A percentile compares a stretch with the other conserved stretches of the same genome.
Evolutionary conservation across 2,888 invertebrate species (phyloP).

Genomic region (Mantis religiosa): DNA sequence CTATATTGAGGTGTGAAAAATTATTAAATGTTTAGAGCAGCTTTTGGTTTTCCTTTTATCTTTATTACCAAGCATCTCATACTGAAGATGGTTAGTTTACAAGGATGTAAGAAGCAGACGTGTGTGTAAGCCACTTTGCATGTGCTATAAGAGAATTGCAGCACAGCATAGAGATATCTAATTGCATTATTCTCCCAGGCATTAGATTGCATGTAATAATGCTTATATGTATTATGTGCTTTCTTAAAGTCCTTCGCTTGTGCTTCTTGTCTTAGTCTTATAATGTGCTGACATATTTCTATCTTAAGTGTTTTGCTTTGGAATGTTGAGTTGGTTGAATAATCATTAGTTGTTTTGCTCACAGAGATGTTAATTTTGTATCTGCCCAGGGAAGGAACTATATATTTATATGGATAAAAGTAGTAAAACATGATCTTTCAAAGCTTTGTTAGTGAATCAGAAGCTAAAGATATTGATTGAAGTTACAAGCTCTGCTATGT

Average conservation of each 20-base stretch:
- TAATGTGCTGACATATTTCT: neutral
- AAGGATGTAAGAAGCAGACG: neutral
- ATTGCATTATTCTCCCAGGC: neutral
- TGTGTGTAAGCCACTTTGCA: neutral
- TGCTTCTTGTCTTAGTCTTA: neutral
- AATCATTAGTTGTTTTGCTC: neutral
- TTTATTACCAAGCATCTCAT: slow-evolving; percentile 3
- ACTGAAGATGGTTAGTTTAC: slow-evolving; percentile 11
- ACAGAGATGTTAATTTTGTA: neutral
- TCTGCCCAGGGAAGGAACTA: neutral
- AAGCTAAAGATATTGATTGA: no score
- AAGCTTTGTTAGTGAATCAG: neutral
- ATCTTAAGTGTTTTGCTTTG: neutral
- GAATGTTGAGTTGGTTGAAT: neutral
- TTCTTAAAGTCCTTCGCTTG: neutral
- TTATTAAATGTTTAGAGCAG: neutral
- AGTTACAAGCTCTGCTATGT: no score
- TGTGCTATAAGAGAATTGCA: neutral
- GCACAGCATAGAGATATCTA: neutral
- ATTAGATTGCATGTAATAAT: neutral
- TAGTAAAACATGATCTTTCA: neutral
- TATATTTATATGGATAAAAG: no score
- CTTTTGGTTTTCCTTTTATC: neutral
- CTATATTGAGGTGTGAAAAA: neutral
- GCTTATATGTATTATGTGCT: neutral